Conservation (phyloP, 2,888 invertebrate species). For the Lapara coniferarum region DNA sequence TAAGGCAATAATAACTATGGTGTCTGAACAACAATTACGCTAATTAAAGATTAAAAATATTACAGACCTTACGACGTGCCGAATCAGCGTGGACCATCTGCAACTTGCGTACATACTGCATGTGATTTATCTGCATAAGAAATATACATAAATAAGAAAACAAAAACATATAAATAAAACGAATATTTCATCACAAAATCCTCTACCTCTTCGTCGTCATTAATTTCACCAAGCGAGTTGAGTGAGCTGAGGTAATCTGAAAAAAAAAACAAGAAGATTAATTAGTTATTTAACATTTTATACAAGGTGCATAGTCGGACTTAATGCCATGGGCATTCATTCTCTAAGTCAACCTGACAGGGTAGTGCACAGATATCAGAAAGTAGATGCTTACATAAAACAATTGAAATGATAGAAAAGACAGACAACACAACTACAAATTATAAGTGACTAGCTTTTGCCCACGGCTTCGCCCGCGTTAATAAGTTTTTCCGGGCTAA, state of each 20-base stretch:
- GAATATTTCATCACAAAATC: neutral
- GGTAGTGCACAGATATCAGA: too few species aligned
- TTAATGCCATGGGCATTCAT: too few species aligned
- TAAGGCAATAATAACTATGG: neutral
- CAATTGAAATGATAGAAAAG: too few species aligned
- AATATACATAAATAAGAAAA: neutral
- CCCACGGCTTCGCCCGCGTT: too few species aligned
- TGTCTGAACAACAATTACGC: neutral
- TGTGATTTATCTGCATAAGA: neutral
- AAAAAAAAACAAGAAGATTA: constrained; percentile 37
- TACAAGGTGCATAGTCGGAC: too few species aligned
- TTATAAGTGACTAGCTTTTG: too few species aligned
- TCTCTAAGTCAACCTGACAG: too few species aligned
- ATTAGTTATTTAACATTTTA: too few species aligned
- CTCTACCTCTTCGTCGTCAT: constrained; percentile 53
- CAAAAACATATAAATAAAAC: neutral
- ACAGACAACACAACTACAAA: too few species aligned
- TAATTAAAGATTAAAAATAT: too few species aligned
- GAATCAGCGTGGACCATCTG: constrained; percentile 25
- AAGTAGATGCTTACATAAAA: too few species aligned
- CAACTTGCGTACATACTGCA: neutral
- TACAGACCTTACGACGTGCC: constrained; percentile 15
- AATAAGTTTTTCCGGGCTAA: too few species aligned
- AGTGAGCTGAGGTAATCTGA: constrained; percentile 53
- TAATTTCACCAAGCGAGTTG: constrained; percentile 47